These are phyloP conservation scores for Edolisoma coerulescens DNA, from an alignment of 2,113 vertebrate genomes.

Conservation along the genomic window DNA sequence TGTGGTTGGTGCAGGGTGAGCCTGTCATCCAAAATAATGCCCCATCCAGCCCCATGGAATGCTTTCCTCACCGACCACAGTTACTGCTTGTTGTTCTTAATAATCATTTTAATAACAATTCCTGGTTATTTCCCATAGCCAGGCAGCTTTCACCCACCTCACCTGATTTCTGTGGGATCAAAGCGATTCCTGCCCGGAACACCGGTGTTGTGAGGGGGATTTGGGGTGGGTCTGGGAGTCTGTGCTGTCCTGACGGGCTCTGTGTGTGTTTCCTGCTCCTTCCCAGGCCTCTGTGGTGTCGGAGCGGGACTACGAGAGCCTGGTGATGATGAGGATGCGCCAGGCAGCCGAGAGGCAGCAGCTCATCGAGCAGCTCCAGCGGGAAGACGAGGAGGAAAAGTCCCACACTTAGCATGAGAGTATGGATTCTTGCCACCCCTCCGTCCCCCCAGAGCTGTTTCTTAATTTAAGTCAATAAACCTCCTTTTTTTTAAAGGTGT, in stretches of 20 bases:
- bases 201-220: rapidly evolving
- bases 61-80: neutral
- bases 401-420: conserved; percentile 53
- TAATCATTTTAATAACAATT: neutral
- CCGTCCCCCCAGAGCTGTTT: neutral
- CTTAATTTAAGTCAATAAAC: conserved; percentile 67
- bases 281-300: conserved; percentile 77
- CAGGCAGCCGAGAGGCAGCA: conserved; percentile 92
- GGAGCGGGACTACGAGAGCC: conserved; percentile 90
- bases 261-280: neutral
- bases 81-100: neutral
- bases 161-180: neutral
- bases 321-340: conserved; percentile 96
- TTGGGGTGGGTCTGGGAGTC: neutral
- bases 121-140: neutral
- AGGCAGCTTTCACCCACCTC: neutral
- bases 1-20: neutral
- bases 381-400: conserved; percentile 82
- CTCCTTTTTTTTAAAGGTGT: conserved; percentile 1
- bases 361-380: conserved; percentile 86
- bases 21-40: neutral
- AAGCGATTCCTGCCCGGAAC: rapidly evolving
- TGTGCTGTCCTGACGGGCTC: rapidly evolving
- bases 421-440: neutral
- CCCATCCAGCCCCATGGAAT: neutral